Evolutionary conservation across 2,888 invertebrate genomes (phyloP), one percentile per base, ranked within the genome.

Genomic region (Myopa testacea): DNA sequence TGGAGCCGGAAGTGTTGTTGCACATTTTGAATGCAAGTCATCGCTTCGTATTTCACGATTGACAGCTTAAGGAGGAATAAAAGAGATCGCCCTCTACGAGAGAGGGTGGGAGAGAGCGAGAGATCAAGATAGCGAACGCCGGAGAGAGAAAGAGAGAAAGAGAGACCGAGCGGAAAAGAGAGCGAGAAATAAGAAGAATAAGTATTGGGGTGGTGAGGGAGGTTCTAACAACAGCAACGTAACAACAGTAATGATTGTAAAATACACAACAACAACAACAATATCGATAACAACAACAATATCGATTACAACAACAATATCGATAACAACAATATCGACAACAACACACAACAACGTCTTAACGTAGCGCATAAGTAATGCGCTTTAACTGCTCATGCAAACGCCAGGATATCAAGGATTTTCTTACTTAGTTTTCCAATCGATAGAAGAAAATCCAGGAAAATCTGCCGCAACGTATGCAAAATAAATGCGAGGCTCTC

Each of bases 21-120:
- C 69, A 69, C 10, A 69, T 69, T 69, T 69, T 19, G 69, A 69
- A 69, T 69, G 45, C 69, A 69, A 69, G 50, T 69, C 69, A 69
- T 50, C 45, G 69, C 69, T 69, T 26, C 52, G 45, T 69, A 26
- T 69, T 50, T 67, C 34, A 62, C 69, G 69, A 50, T 69, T 69
- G 69, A 50, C 69, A 50, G 50, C 6, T 69, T 50, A 34, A 69
- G 19, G 50, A 45, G 8, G 50, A 45, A n/a, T 67, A 67, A 67
- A 40, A 37, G 37, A 40, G 14, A 67, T 5, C 37, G 37, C 26
- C 26, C 26, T 26, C 26, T 26, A 26, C 26, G 1, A 26, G 2
- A 26, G 26, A 26, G 26, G 2, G 26, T 1, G 26, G 2, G 26
- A 26, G 26, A 26, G 26, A 26, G 26, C 1, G 26, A 26, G 26